These are phyloP conservation scores for Drosophila tristis DNA, from an alignment of 1,140 invertebrate species.

Conservation along the genomic window DNA sequence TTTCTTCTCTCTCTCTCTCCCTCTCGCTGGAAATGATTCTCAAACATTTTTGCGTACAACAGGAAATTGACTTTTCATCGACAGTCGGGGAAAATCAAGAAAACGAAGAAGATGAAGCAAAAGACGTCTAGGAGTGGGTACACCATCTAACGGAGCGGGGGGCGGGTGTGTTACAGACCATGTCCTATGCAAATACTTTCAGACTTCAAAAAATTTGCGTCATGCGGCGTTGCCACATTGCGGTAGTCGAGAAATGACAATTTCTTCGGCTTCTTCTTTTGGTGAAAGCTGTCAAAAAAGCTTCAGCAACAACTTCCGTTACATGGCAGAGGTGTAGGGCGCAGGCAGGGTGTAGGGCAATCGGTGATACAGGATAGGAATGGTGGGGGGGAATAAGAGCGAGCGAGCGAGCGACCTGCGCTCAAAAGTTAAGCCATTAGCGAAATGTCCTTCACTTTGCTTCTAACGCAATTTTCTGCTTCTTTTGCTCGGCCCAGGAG, in stretches of 20 bases:
- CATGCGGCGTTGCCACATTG: constrained; percentile 71
- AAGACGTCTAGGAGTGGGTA: background rate
- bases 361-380: background rate
- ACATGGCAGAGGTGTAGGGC: constrained; percentile 33
- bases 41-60: constrained; percentile 73
- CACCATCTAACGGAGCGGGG: background rate
- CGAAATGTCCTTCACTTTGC: constrained; percentile 81
- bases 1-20: background rate
- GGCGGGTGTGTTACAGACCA: background rate
- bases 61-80: constrained; percentile 80
- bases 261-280: constrained; percentile 28
- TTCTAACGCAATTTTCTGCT: constrained; percentile 79
- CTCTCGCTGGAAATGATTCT: constrained; percentile 19
- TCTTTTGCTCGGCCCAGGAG: constrained; percentile 35
- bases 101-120: constrained; percentile 5
- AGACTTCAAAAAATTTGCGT: constrained; percentile 52
- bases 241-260: constrained; percentile 52
- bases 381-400: constrained; percentile 13
- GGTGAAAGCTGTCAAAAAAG: constrained; percentile 72
- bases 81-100: constrained; percentile 42
- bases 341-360: no score
- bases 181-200: constrained; percentile 78
- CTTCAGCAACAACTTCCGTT: constrained; percentile 78
- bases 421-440: constrained; percentile 81
- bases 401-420: constrained; percentile 39